Evolutionary conservation across 2,888 invertebrate species (phyloP), one percentile per base, ranked within the genome.

Genomic region (Pandemis heparana): DNA sequence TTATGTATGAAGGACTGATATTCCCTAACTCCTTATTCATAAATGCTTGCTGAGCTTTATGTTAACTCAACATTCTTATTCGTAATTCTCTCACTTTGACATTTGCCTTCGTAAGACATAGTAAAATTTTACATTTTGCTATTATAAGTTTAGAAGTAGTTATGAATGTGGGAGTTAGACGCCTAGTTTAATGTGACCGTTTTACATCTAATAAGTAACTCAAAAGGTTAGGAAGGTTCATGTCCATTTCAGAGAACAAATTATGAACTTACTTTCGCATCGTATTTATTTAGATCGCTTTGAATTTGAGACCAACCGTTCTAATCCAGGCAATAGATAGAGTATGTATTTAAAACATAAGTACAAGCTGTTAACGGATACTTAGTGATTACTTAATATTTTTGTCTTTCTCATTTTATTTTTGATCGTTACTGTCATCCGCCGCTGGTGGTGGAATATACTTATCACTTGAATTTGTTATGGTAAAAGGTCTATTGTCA

Each of bases 361-460:
- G 92, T 92, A 92, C 92, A 92, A 92, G 83, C 85, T 89, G 87
- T 89, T 90, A 85, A 82, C 74, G 62, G 77, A 67, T 64, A 65
- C 53, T 39, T 61, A 63, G 59, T 51, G 43, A 70, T 71, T 71
- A 66, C 76, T 70, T 80, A 79, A 75, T 77, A 71, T 75, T 77
- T 75, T 78, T 77, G 71, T 81, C 77, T 59, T 61, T 61, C 73
- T 83, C 23, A 79, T 80, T 78, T 77, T 77, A 77, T 79, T 79
- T 81, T 80, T 77, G 72, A 76, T 75, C 77, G 77, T 75, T 65
- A 79, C 81, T 77, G 80, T 81, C 83, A 81, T 78, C 79, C 78
- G 75, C 75, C 79, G 82, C 80, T 79, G 80, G 56, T 79, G 68
- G 74, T 75, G 75, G 72, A 71, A 70, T 73, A 65, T 76, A 51